These are phyloP conservation scores for Eolophus roseicapilla DNA, from an alignment of 2,113 vertebrate species.

Conservation along the genomic window DNA sequence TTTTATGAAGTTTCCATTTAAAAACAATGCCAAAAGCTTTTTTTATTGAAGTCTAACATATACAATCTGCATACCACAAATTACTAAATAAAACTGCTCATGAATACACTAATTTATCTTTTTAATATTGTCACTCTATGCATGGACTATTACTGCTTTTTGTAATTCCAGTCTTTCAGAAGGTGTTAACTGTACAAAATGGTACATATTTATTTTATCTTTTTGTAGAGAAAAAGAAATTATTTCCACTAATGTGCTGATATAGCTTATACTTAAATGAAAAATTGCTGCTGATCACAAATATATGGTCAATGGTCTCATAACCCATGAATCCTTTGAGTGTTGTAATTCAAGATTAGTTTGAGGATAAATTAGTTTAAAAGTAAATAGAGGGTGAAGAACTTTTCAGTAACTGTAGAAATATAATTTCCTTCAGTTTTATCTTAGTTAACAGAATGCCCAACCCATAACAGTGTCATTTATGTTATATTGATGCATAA, in stretches of 20 bases:
- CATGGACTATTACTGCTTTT: not conserved
- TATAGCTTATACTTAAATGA: not conserved
- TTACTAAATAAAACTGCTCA: not conserved
- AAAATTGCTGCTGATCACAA: not conserved
- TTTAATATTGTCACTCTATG: not conserved
- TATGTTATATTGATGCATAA: not conserved
- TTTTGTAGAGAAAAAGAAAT: not conserved
- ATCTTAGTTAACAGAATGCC: not conserved
- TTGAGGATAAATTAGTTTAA: not conserved
- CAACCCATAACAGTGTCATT: not conserved
- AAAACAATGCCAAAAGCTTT: not conserved
- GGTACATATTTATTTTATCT: not conserved
- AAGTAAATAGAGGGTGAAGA: not conserved
- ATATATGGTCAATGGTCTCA: not conserved
- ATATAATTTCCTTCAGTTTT: not conserved
- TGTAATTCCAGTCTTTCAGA: not conserved
- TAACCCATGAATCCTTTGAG: not conserved
- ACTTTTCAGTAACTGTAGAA: not conserved
- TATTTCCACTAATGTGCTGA: not conserved
- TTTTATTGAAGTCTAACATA: not conserved
- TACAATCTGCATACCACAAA: not conserved
- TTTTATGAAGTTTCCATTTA: not conserved
- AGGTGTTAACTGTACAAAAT: not conserved
- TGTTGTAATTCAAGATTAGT: not conserved
- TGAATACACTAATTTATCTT: not conserved